Evolutionary conservation across 2,888 invertebrate genomes (phyloP), one percentile per base, ranked within the genome.

Genomic region (Notocelia uddmanniana): DNA sequence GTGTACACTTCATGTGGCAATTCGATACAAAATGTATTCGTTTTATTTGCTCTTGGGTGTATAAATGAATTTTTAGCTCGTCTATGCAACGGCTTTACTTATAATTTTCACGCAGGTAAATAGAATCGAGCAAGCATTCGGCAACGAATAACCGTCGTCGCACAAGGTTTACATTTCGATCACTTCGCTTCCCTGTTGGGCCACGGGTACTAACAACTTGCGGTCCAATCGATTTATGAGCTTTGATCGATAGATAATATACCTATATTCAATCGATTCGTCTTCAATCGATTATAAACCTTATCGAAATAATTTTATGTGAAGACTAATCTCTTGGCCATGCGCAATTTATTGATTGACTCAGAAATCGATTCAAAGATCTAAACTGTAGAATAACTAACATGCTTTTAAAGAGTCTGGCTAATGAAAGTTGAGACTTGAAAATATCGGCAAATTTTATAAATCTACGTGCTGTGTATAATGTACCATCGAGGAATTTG

Each of bases 131-230:
- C 74, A 75, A 62, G 76, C 74, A 55, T 71, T 76, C 50, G 52
- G 62, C 37, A 52, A 64, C 19, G 64, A 69, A 52, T 73, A 69
- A 58, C 52, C 15, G 58, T 73, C 67, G 79, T 66, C 68, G 77
- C 72, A 73, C 73, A 80, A 85, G 87, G 85, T 85, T 83, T 77
- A 79, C 75, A 78, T 82, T 86, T 87, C 81, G 73, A 74, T 81
- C 75, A 77, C 80, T 84, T 80, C 75, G 73, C 84, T 83, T 83
- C 78, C 80, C 79, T 80, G 81, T 81, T 82, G 71, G 77, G 78
- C 76, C 81, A 82, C 80, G 34, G 64, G 78, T 80, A 73, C 66
- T 71, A 75, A 73, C 73, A 62, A 52, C 31, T n/a, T 41, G 23
- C 19, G 26, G 18, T 13, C 10, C 11, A 23, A 50, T 62, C 62